A percentile compares a stretch with the other conserved stretches of the same genome.
phyloP scores from a whole-genome alignment of 2,888 invertebrate genomes.

The Lasioglossum vierecki region DNA sequence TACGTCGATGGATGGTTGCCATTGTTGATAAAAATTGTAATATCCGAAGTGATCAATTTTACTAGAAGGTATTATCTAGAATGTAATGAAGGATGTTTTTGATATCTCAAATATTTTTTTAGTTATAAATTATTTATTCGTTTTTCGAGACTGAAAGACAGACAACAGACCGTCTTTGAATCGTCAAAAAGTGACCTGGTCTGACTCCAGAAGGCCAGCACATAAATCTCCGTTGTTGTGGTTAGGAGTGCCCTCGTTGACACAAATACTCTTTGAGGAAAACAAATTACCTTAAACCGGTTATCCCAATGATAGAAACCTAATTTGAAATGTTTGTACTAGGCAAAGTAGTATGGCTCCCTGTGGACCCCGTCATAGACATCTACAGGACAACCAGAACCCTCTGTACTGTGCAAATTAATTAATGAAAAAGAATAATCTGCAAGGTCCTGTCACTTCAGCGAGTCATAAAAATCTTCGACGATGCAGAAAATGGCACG shows the following conservation, averaged over 20 bases:
- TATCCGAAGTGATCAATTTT: background rate
- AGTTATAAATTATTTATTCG: background rate
- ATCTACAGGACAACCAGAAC: background rate
- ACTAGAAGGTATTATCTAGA: background rate
- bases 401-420: background rate
- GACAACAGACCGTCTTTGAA: background rate
- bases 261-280: background rate
- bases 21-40: background rate
- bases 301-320: background rate
- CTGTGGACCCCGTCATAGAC: background rate
- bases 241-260: background rate
- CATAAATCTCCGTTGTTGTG: background rate
- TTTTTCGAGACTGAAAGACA: background rate
- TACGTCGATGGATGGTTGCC: too few relatives aligned
- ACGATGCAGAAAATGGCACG: background rate
- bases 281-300: background rate
- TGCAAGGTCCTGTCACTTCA: background rate
- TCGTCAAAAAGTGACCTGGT: background rate
- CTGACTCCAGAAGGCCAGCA: background rate
- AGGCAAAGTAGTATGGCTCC: background rate
- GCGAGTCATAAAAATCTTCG: background rate
- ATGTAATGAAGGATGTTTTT: background rate
- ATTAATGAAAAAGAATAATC: background rate
- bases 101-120: background rate
- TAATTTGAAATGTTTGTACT: background rate